Evolutionary conservation across 2,888 invertebrate species (phyloP), one percentile per base, ranked within the genome.

Genomic region (Scrobipalpa costella): DNA sequence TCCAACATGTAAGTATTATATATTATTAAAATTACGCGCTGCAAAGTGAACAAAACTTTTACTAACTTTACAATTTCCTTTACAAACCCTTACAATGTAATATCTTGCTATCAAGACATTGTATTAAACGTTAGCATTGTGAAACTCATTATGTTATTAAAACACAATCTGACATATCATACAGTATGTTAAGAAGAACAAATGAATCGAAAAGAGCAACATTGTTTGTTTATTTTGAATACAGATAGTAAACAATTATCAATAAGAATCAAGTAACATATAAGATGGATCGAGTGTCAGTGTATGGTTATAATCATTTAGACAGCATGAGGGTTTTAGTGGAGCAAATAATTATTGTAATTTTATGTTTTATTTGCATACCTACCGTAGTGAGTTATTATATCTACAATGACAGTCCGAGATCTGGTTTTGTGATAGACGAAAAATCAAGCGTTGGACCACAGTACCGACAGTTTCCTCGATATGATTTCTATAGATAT

Each of bases 251-350:
- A 76, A 73, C 71, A 76, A 63, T 63, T 71, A 72, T 68, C 66
- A 73, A 69, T 69, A 47, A 52, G 65, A 64, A 60, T 62, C 61
- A 64, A 69, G 59, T 68, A 75, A 73, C 72, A 73, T 80, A 83
- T 82, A 84, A 81, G 76, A 78, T 66, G 73, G 68, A 67, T 66
- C 63, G 64, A 60, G 62, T 64, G 17, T 60, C 58, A 34, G 33
- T 19, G 58, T 52, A 61, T 72, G 70, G 70, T 76, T 74, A 77
- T 76, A 76, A 57, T 47, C 50, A 21, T 64, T 38, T 63, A 57
- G 60, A 49, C 73, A 79, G 75, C 66, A 86, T 86, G 86, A 78
- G 76, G 75, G 71, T 65, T 66, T 63, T 73, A 36, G 65, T 77
- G 17, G 66, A 73, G 59, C 63, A 19, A 27, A 8, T 79, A 21